Conservation (phyloP, 2,888 invertebrate genomes). For the Ectemnius lituratus region DNA sequence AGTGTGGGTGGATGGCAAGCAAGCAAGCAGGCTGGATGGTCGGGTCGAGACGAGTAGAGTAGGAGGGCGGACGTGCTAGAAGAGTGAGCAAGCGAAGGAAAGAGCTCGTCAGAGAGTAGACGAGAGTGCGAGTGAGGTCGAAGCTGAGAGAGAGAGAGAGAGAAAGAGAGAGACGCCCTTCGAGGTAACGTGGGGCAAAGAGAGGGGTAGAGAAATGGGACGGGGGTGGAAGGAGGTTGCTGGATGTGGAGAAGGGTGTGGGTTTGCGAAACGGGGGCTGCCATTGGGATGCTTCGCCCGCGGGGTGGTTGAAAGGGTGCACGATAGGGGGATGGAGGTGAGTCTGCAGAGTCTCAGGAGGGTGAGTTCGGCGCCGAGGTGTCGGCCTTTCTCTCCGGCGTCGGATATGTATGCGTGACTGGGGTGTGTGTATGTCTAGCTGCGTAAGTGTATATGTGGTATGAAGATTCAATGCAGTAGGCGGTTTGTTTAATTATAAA, state of each 20-base stretch:
- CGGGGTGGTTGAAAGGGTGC: constrained; percentile 56
- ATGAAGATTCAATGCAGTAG: constrained; percentile 29
- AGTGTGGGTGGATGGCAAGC: constrained; percentile 36
- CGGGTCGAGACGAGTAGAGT: constrained; percentile 60
- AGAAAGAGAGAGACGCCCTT: constrained; percentile 42
- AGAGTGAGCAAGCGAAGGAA: constrained; percentile 32
- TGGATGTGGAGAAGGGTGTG: constrained; percentile 63
- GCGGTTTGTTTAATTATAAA: constrained; percentile 66
- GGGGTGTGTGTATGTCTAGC: constrained; percentile 3
- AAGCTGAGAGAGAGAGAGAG: constrained; percentile 11
- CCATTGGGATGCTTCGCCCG: constrained; percentile 68
- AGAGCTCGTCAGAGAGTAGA: constrained; percentile 39
- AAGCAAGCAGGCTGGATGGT: constrained; percentile 51
- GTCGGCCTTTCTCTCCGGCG: constrained; percentile 72
- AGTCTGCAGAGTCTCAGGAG: constrained; percentile 76
- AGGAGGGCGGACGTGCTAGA: constrained; percentile 40
- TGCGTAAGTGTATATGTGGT: constrained; percentile 16
- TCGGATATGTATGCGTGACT: neutral
- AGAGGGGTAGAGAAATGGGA: constrained; percentile 56
- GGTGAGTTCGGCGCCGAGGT: constrained; percentile 78
- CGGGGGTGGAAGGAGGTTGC: constrained; percentile 44
- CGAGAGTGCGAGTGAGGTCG: constrained; percentile 32
- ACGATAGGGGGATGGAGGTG: constrained; percentile 71
- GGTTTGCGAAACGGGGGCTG: constrained; percentile 68
- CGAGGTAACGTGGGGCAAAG: constrained; percentile 51